phyloP scores from a whole-genome alignment of 2,797 vertebrate genomes.

The Clamator glandarius region DNA sequence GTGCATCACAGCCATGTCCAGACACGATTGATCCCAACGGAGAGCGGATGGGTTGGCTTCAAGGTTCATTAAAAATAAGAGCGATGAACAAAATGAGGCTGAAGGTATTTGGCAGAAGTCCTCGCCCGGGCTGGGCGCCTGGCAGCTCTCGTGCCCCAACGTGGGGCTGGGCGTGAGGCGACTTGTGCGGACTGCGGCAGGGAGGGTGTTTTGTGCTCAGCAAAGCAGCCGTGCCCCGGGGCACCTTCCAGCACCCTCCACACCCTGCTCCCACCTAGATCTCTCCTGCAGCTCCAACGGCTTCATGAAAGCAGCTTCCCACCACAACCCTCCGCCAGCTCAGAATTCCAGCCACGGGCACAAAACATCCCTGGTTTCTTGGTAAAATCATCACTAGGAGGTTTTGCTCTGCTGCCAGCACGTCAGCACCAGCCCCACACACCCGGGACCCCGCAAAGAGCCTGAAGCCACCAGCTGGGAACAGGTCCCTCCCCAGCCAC shows the following conservation, averaged over 20 bases:
- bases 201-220: rapidly evolving
- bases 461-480: neutral
- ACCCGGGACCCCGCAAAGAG: neutral
- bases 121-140: neutral
- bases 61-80: neutral
- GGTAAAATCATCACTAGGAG: neutral
- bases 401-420: neutral
- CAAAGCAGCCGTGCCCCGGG: neutral
- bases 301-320: neutral
- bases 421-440: rapidly evolving
- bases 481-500: neutral
- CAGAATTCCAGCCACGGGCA: neutral
- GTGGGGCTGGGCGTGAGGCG: neutral
- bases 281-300: neutral
- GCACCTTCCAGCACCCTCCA: neutral
- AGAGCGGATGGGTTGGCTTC: rapidly evolving
- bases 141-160: neutral
- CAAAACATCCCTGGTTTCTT: neutral
- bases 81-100: rapidly evolving
- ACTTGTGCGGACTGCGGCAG: rapidly evolving
- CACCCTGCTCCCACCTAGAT: neutral
- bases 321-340: rapidly evolving
- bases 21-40: rapidly evolving
- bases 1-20: rapidly evolving
- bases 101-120: neutral